Conservation (phyloP, 1,140 invertebrate species). For the Phymorhynchus buccinoides region DNA sequence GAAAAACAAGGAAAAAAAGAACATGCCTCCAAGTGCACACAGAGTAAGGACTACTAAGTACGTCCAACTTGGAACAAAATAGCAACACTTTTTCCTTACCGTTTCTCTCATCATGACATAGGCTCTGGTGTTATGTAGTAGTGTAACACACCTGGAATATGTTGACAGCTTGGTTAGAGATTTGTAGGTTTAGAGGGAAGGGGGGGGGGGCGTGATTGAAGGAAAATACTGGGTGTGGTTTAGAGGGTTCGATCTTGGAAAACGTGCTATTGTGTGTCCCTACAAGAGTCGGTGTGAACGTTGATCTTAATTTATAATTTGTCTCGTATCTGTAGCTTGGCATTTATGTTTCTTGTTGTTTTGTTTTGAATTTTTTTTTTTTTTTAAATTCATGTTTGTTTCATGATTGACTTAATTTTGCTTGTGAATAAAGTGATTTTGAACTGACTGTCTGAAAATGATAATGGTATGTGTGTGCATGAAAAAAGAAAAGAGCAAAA, state of each 20-base stretch:
- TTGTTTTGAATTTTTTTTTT: too few species aligned
- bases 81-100: background rate
- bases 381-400: background rate
- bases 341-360: background rate
- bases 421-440: conserved; percentile 12
- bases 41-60: too few species aligned
- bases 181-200: background rate
- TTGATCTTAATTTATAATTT: background rate
- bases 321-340: background rate
- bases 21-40: too few species aligned
- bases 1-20: too few species aligned
- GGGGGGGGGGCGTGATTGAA: background rate
- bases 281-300: background rate
- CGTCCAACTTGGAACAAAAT: background rate
- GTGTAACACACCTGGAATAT: too few species aligned
- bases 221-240: background rate
- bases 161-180: too few species aligned
- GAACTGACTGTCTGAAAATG: background rate
- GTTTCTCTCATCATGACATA: background rate
- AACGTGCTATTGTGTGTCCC: background rate
- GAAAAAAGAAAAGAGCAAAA: too few species aligned
- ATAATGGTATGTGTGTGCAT: too few species aligned
- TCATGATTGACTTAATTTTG: background rate
- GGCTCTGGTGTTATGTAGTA: too few species aligned
- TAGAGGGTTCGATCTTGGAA: background rate